Conservation (phyloP, 2,797 vertebrate genomes). For the Gorsachius magnificus region DNA sequence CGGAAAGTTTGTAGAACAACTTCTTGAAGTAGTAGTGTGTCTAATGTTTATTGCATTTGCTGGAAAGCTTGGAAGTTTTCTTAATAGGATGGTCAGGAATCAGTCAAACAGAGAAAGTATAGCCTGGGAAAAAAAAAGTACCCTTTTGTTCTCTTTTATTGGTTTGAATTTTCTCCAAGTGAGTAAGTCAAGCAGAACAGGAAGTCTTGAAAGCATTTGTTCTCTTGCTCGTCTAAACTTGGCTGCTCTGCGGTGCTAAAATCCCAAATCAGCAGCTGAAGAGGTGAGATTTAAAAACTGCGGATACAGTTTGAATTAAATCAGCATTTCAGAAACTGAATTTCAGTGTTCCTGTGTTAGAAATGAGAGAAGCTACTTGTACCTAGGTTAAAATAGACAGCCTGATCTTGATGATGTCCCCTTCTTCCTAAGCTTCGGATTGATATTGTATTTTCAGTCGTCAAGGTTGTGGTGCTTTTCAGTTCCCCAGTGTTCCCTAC, state of each 20-base stretch:
- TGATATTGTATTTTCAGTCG: neutral
- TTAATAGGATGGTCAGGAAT: conserved; percentile 29
- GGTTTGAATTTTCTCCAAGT: conserved; percentile 54
- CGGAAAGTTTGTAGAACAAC: neutral
- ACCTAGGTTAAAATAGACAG: neutral
- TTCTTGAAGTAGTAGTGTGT: neutral
- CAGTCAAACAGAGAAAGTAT: conserved; percentile 20
- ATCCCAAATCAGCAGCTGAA: conserved; percentile 38
- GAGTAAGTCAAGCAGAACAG: conserved; percentile 57
- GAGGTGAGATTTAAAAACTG: conserved; percentile 20
- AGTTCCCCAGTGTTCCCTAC: neutral
- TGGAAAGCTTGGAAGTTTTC: neutral
- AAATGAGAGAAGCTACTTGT: neutral
- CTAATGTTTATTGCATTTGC: neutral
- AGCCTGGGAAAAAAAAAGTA: neutral
- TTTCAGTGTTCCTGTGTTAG: neutral
- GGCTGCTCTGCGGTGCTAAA: conserved; percentile 34
- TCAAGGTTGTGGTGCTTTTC: neutral
- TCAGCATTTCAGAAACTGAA: neutral
- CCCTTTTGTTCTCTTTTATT: conserved; percentile 47
- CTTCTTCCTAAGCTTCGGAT: neutral
- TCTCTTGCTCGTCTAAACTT: neutral
- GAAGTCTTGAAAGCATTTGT: conserved; percentile 55
- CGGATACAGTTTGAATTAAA: neutral
- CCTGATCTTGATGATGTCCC: neutral